Base-by-base conservation (phyloP, 1,140 invertebrate genomes). In the Riptortus pedestris region DNA sequence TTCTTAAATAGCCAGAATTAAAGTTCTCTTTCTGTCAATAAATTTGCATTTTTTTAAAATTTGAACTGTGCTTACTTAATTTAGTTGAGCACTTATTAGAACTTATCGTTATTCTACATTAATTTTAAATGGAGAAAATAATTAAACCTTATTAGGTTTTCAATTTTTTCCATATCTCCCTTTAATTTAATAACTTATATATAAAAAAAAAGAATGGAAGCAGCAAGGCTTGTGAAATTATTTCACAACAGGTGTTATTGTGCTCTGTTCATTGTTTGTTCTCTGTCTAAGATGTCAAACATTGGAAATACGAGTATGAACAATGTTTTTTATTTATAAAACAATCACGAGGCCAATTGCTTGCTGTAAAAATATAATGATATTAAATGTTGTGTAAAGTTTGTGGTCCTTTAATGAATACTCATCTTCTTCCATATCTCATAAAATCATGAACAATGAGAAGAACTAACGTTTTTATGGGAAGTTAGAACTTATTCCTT, bases 221-320 rank as follows among this genome's bases (percentile, higher is more conserved):
- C 2, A n/a, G 12, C 24, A 20, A n/a, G 2, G 1, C 48, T 51
- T 2, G 2, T n/a, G 2, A 51, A 4, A 51, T 20, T 51, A 51
- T 20, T 51, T 2, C n/a, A 51, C 9, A 20, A 20, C 20, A 65
- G 47, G 29, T 58, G 16, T 28, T 58, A 58, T 58, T 29, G 16
- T n/a, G 27, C 16, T 16, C 18, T 29, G 2, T 51, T 38, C 12
- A 45, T 58, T 43, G n/a, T n/a, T n/a, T n/a, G n/a, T n/a, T n/a
- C n/a, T n/a, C n/a, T n/a, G n/a, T n/a, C n/a, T n/a, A n/a, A n/a
- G n/a, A n/a, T n/a, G n/a, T n/a, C n/a, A n/a, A n/a, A n/a, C n/a
- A n/a, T n/a, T n/a, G n/a, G n/a, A n/a, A n/a, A n/a, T n/a, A n/a
- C n/a, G n/a, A n/a, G n/a, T n/a, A n/a, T n/a, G n/a, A n/a, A n/a